These are phyloP conservation scores for Chrysina gloriosa DNA, from an alignment of 2,888 invertebrate genomes.

Conservation along the genomic window DNA sequence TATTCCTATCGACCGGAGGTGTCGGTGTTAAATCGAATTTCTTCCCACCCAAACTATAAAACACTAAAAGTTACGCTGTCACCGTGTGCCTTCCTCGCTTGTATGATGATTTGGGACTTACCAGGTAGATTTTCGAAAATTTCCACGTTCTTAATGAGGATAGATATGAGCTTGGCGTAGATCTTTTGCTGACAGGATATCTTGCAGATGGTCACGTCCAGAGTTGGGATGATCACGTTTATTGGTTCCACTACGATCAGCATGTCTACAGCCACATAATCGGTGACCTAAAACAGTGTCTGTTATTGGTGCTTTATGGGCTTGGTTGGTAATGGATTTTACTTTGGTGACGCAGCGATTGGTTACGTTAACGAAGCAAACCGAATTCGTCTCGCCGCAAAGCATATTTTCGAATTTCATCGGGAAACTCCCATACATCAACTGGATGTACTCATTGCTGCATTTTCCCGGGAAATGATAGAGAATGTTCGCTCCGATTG, in stretches of 20 bases:
- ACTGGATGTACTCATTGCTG: slow-evolving; percentile 55
- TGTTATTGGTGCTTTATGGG: neutral
- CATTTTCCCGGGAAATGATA: slow-evolving; percentile 58
- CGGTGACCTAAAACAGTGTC: neutral
- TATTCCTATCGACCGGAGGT: slow-evolving; percentile 14
- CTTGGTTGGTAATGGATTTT: slow-evolving; percentile 48
- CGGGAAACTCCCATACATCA: slow-evolving; percentile 59
- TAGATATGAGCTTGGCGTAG: slow-evolving; percentile 57
- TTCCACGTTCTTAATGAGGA: slow-evolving; percentile 59
- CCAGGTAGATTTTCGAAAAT: slow-evolving; percentile 58
- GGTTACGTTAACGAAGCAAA: slow-evolving; percentile 58
- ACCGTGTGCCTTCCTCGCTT: slow-evolving; percentile 25
- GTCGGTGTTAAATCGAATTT: slow-evolving; percentile 40
- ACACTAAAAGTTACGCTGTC: slow-evolving; percentile 49
- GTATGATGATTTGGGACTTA: slow-evolving; percentile 47
- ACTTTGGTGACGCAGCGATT: slow-evolving; percentile 58
- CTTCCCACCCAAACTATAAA: slow-evolving; percentile 48
- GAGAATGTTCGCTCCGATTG: slow-evolving; percentile 55
- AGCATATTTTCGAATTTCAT: slow-evolving; percentile 56
- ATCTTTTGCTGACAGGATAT: slow-evolving; percentile 60
- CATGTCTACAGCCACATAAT: slow-evolving; percentile 57
- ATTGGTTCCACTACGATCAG: slow-evolving; percentile 56
- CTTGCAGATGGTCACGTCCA: slow-evolving; percentile 56
- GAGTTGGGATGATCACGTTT: slow-evolving; percentile 53
- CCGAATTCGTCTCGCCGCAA: slow-evolving; percentile 57